Base-by-base conservation (phyloP, 2,888 invertebrate genomes). In the Andricus quercusramuli region DNA sequence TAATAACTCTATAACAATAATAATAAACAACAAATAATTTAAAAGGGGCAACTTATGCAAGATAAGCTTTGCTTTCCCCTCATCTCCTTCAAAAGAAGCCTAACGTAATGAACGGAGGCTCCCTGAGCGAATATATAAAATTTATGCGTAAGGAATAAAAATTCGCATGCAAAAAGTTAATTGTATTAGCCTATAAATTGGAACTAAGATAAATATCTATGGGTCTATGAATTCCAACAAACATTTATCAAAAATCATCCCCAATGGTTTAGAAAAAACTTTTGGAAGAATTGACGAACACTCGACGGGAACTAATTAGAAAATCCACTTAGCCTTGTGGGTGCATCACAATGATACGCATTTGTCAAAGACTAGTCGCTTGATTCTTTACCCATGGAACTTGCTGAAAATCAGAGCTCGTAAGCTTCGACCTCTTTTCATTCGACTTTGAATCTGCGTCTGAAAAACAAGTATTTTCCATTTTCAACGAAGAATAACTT, bases 381-480 rank as follows among this genome's bases (percentile, higher is more conserved):
- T 81, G 80, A 86, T 88, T 83, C 78, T 78, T 68, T 76, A 66
- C n/a, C 82, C 80, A 76, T 76, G 66, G 82, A 84, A 85, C 68
- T 82, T 84, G 82, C 76, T 85, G 84, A 83, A 84, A 85, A 74
- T 74, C 70, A 74, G 29, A 17, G 22, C 25, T 70, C 47, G 70
- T 9, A 37, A 25, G 13, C 29, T 68, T 74, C 74, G 29, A 74
- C 20, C 77, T 62, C 37, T 65, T 62, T 77, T 77, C 56, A 37
- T 20, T 59, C 41, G 17, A 76, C 67, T 25, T 68, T 68, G 51
- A 74, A 29, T 74, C 8, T 74, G 29, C 29, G 70, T 83, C 81
- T 78, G 85, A 88, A 89, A 87, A 89, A 88, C 89, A 89, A 89
- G 89, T 84, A 87, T 89, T 89, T 89, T 87, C 88, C 88, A 89